phyloP scores from a whole-genome alignment of 2,113 vertebrate genomes.

The Cyanoderma ruficeps region DNA sequence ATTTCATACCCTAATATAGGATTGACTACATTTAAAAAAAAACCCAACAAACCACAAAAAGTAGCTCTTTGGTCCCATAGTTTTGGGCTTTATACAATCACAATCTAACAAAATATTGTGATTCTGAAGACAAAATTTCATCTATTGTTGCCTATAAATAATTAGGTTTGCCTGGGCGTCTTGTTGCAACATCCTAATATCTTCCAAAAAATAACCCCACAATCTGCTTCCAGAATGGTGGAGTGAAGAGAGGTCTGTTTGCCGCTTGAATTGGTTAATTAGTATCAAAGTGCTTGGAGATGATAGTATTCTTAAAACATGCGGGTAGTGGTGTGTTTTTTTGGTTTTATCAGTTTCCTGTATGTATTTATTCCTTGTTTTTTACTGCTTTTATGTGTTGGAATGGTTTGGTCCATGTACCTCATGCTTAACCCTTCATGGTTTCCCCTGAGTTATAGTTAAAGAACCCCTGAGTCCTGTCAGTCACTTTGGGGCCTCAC shows the following conservation, averaged over 20 bases:
- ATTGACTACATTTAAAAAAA: background rate
- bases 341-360: too few species aligned
- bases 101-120: background rate
- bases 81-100: background rate
- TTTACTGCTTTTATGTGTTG: too few species aligned
- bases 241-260: background rate
- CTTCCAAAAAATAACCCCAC: background rate
- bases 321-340: too few species aligned
- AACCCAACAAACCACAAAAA: background rate
- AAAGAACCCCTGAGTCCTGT: too few species aligned
- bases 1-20: background rate
- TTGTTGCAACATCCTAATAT: background rate
- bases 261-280: background rate
- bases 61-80: accelerated
- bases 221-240: background rate
- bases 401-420: too few species aligned
- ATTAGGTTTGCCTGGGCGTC: background rate
- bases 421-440: too few species aligned
- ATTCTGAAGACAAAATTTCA: background rate
- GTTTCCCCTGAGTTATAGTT: too few species aligned
- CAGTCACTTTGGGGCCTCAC: too few species aligned
- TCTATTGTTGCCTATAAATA: background rate
- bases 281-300: background rate
- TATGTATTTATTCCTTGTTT: too few species aligned
- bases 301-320: background rate